Base-by-base conservation (phyloP, 2,888 invertebrate genomes). In the Gastrophysa polygoni region DNA sequence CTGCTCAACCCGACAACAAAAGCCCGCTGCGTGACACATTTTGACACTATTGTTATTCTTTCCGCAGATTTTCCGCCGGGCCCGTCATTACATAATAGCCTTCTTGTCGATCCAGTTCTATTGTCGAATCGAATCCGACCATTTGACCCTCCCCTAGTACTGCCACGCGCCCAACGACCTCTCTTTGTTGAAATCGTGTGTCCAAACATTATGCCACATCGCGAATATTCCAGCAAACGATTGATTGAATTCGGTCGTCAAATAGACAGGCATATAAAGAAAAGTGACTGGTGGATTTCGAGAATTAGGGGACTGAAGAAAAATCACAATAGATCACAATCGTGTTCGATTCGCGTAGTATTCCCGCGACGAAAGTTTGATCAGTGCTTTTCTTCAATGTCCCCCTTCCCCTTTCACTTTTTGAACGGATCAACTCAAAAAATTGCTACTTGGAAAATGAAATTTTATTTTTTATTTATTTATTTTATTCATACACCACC, bases 131-230 rank as follows among this genome's bases (percentile, higher is more conserved):
- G 38, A 38, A 38, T 38, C 38, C 38, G 38, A 11, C 68, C 67
- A 69, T 71, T 62, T 61, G 71, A 70, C 68, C 68, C 69, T 68
- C 70, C 68, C 72, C 57, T 68, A 62, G 58, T 59, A 57, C 43
- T 61, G 50, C 50, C 61, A 61, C 64, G 63, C 60, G 59, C 66
- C 69, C 64, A 68, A 65, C 60, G 7, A 61, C 62, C 20, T 52
- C 60, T 64, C 60, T 65, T 59, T 64, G 65, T 70, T 71, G n/a
- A n/a, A 71, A 72, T 72, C 70, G 68, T 64, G 66, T 68, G 70
- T 71, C 71, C 66, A 71, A 73, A 73, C 69, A 72, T 68, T 64
- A 64, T 68, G 70, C 68, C 68, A 66, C 69, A 69, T 70, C 70
- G 59, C 65, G 64, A 67, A 62, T 60, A 61, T 64, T 61, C 61